A percentile compares a stretch with the other conserved stretches of the same genome.
Evolutionary conservation across 2,888 invertebrate species (phyloP).

Genomic region (Thera obeliscata): DNA sequence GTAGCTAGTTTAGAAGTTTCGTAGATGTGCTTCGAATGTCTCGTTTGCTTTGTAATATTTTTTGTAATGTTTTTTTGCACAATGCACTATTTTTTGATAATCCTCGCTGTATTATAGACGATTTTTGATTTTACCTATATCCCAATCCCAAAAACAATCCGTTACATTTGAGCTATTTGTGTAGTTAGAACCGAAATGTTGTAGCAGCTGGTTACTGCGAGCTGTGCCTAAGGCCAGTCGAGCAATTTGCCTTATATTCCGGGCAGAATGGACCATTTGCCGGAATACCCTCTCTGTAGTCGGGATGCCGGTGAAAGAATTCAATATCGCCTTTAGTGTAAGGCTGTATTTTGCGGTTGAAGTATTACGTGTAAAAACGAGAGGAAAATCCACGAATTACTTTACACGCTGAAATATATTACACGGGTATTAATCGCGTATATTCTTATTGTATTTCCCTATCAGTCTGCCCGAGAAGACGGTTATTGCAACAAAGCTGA

Average conservation of each 20-base stretch:
- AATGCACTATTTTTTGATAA: too few species aligned
- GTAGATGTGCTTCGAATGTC: background rate
- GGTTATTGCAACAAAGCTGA: too few species aligned
- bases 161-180: too few species aligned
- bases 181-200: background rate
- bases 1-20: constrained; percentile 4
- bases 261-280: constrained; percentile 51
- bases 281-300: constrained; percentile 42
- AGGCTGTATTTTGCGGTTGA: constrained; percentile 31
- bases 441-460: too few species aligned
- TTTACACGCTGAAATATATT: background rate
- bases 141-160: too few species aligned
- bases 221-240: constrained; percentile 32
- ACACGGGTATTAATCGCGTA: background rate
- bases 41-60: background rate
- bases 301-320: constrained; percentile 40
- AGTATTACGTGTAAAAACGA: constrained; percentile 9
- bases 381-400: background rate
- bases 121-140: too few species aligned
- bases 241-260: constrained; percentile 52
- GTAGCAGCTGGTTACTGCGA: constrained; percentile 5
- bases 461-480: too few species aligned
- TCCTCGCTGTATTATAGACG: too few species aligned
- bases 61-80: background rate
- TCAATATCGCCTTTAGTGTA: constrained; percentile 33